Percentiles rank a stretch among this genome's conserved stretches.
These are phyloP conservation scores for Ochlodes sylvanus DNA, from an alignment of 2,888 invertebrate species.

Conservation along the genomic window DNA sequence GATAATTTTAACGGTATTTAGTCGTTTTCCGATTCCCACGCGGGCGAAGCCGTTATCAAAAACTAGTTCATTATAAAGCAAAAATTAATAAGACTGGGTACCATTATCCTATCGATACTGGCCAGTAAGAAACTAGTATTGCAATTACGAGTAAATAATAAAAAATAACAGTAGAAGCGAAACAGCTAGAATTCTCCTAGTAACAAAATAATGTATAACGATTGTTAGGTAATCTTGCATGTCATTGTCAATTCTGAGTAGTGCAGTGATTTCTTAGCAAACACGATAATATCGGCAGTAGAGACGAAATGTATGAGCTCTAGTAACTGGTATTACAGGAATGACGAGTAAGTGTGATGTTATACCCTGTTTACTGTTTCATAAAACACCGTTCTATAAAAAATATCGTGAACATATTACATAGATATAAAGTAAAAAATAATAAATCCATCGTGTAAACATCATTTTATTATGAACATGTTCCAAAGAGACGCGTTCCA, in stretches of 20 bases:
- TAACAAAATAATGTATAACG: slow-evolving; percentile 11
- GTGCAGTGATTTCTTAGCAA: slow-evolving; percentile 50
- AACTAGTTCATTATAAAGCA: no score
- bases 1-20: no score
- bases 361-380: neutral
- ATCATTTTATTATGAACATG: no score
- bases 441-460: no score
- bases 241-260: slow-evolving; percentile 57
- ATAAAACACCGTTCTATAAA: neutral
- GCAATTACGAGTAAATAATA: no score
- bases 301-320: slow-evolving; percentile 37
- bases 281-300: slow-evolving; percentile 53
- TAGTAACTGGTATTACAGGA: slow-evolving; percentile 57
- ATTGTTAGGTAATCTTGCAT: slow-evolving; percentile 40
- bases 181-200: neutral
- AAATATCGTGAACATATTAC: neutral
- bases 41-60: no score
- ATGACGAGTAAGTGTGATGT: slow-evolving; percentile 45
- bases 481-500: no score
- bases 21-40: no score
- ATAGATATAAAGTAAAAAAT: no score
- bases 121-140: no score
- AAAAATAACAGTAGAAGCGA: neutral
- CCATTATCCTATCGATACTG: no score
- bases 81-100: no score